Evolutionary conservation across 2,888 invertebrate species (phyloP), one percentile per base, ranked within the genome.

Genomic region (Gasteruption jaculator): DNA sequence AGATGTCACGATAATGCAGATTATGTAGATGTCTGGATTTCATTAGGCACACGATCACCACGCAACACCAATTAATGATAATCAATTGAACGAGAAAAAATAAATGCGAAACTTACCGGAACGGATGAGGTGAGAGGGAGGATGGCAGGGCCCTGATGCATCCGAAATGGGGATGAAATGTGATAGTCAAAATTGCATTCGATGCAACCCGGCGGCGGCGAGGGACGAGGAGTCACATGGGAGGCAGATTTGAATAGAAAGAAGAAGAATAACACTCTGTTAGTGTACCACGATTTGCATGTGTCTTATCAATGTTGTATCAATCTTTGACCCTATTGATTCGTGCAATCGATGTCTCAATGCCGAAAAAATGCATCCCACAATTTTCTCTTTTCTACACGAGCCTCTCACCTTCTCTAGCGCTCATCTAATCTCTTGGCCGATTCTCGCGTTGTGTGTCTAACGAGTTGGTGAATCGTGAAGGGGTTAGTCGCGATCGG

Each of bases 91-190:
- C n/a, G n/a, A n/a, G n/a, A n/a, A n/a, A n/a, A n/a, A n/a, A n/a
- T n/a, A n/a, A n/a, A n/a, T n/a, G n/a, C n/a, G n/a, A 41, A 40
- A 64, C 65, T 65, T 61, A 65, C 67, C 63, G 65, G 65, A 48
- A 61, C 53, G 46, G 60, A 47, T 45, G 57, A 49, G 48, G 60
- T 58, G 54, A 61, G 52, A 39, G 66, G 63, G 50, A 65, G 33
- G 42, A 55, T 46, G 24, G 51, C 54, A 43, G 59, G 56, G 37
- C 48, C 48, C 61, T 61, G 54, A 38, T 36, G n/a, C 19, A n/a
- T n/a, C n/a, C n/a, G n/a, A n/a, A n/a, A n/a, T n/a, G n/a, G n/a
- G n/a, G n/a, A n/a, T n/a, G n/a, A n/a, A n/a, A n/a, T n/a, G n/a
- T n/a, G n/a, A n/a, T n/a, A n/a, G n/a, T n/a, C n/a, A 16, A 15